Evolutionary conservation across 1,140 invertebrate genomes (phyloP), one percentile per base, ranked within the genome.

Genomic region (Orius insidiosus): DNA sequence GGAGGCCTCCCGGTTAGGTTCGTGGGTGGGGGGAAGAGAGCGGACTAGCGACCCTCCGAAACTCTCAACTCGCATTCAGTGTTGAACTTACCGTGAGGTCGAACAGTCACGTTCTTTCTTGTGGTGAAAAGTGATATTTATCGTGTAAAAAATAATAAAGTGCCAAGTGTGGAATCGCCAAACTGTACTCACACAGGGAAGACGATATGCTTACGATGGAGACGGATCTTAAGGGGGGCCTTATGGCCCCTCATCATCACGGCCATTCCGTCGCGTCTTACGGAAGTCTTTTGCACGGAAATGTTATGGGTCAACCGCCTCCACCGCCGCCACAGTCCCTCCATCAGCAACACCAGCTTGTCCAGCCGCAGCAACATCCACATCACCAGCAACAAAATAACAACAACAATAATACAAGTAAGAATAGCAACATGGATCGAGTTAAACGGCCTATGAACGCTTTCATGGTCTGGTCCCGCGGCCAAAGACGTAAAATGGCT

Each of bases 391-490:
- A 69, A 24, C 65, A 67, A 16, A 55, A 56, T n/a, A 59, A 59
- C 31, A 61, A 63, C 6, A 57, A 63, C 2, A 69, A 70, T 54
- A 80, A 80, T 55, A 81, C 81, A 57, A 81, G 78, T 50, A 76
- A 68, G 38, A 74, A 68, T 53, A 80, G 69, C 56, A 84, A 85
- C 55, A 67, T 76, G 36, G 88, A 94, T 57, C 75, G 94, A 0
- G 94, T 99, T 7, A 98, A 98, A 64, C 71, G 95, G 52, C 95
- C 95, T 0, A 99, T 99, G 95, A 98, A 98, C 66, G 95, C 95
- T 10, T 99, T 98, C 64, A 99, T 98, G 95, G 95, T 99, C 10
- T 98, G 95, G 95, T 95, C 90, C 4, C 68, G 95, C 0, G 94
- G 94, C 0, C 94, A 98, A 59, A 70, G 95, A 42, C 72, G 94